Evolutionary conservation across 2,888 invertebrate species (phyloP).

Genomic region (Hanleya hanleyi): DNA sequence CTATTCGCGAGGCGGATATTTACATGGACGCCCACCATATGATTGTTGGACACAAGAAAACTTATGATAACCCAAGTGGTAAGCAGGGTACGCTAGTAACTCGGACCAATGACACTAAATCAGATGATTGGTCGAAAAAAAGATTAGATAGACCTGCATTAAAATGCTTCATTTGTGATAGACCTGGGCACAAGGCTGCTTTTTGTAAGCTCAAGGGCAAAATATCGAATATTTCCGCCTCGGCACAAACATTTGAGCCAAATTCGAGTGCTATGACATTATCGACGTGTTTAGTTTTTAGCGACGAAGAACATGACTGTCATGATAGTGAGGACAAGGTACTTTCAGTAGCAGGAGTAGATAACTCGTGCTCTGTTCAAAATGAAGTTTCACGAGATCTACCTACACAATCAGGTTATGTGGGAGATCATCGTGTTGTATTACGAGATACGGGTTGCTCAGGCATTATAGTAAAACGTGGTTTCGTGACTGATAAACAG

Average conservation of each 20-base stretch:
- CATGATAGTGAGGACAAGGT: neutral
- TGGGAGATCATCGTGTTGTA: neutral
- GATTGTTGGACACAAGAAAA: neutral
- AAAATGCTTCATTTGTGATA: neutral
- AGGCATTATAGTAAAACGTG: neutral
- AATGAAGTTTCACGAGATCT: neutral
- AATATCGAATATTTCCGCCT: neutral
- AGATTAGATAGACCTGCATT: neutral
- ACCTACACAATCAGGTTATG: neutral
- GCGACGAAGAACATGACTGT: neutral
- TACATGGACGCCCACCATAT: neutral
- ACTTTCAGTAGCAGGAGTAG: neutral
- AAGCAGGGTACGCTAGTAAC: neutral
- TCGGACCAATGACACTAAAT: neutral
- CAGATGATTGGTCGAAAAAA: no score
- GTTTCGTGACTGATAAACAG: neutral
- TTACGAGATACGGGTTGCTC: slow-evolving; percentile 13
- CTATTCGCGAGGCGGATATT: neutral
- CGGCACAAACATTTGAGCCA: neutral
- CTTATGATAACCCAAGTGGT: neutral
- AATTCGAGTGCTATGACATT: no score
- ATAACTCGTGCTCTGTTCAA: neutral
- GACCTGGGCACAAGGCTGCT: neutral
- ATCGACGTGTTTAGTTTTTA: no score
- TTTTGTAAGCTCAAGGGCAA: neutral